These are phyloP conservation scores for Grallaria varia DNA, from an alignment of 2,113 vertebrate genomes.

Conservation along the genomic window DNA sequence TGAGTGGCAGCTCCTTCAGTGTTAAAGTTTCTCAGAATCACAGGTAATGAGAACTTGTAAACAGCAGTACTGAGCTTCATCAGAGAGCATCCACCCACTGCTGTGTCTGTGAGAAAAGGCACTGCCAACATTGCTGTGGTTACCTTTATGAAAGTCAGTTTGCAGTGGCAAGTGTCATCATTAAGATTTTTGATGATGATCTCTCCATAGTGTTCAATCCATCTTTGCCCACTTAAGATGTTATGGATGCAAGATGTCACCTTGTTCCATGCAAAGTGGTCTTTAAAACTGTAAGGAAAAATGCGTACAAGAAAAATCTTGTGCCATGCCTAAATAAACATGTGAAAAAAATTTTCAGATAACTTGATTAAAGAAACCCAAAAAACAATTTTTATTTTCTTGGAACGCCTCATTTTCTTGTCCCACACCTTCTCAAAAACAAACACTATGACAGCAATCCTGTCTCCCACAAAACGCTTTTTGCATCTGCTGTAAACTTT, in stretches of 20 bases:
- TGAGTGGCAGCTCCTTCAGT: not conserved
- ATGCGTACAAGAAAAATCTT: not conserved
- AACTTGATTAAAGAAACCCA: not conserved
- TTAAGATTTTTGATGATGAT: constrained; percentile 89
- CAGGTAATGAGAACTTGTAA: not conserved
- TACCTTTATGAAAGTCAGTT: constrained; percentile 96
- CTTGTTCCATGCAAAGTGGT: constrained; percentile 98
- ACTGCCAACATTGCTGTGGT: not conserved
- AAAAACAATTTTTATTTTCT: not conserved
- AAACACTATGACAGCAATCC: not conserved
- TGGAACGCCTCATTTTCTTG: not conserved
- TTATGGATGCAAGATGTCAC: constrained; percentile 98
- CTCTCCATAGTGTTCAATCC: constrained; percentile 98
- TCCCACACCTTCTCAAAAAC: not conserved
- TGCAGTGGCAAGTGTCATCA: constrained; percentile 87
- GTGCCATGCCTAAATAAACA: not conserved
- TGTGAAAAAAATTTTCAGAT: not conserved
- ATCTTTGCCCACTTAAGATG: constrained; percentile 94
- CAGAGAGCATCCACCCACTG: not conserved
- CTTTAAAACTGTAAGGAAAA: constrained; percentile 75
- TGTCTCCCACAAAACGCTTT: not conserved
- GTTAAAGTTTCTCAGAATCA: not conserved
- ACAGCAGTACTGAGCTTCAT: not conserved
- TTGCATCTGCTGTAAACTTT: not conserved
- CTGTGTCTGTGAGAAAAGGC: not conserved